Evolutionary conservation across 2,888 invertebrate species (phyloP).

Genomic region (Phytoseiulus persimilis): DNA sequence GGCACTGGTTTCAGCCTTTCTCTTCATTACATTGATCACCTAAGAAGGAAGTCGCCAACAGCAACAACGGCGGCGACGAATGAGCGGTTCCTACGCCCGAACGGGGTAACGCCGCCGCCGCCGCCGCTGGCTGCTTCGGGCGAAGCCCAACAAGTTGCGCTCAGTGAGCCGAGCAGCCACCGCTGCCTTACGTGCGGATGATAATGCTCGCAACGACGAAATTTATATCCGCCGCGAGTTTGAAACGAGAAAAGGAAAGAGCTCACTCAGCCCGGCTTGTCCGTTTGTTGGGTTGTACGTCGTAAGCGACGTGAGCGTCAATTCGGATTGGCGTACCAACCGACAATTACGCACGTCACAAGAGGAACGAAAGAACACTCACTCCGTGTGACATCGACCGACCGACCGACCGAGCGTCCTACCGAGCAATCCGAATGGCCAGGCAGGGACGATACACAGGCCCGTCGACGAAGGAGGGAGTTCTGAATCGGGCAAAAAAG

Average conservation of each 20-base stretch:
- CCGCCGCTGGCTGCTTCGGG: background rate
- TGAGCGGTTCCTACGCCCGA: background rate
- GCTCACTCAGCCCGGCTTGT: background rate
- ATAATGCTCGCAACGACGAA: background rate
- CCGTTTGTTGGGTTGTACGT: background rate
- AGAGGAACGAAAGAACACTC: background rate
- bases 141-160: background rate
- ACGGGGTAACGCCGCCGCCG: background rate
- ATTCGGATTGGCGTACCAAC: constrained; percentile 5
- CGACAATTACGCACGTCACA: constrained; percentile 5
- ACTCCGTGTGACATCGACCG: background rate
- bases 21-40: background rate
- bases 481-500: background rate
- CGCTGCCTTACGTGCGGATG: background rate
- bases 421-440: background rate
- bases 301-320: constrained; percentile 5
- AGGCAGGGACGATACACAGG: background rate
- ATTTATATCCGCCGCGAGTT: background rate
- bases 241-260: background rate
- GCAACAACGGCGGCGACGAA: background rate
- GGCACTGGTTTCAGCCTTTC: background rate
- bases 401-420: background rate
- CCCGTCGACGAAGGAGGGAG: background rate
- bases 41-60: background rate
- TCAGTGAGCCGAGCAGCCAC: background rate